These are phyloP conservation scores for Watsonalla binaria DNA, from an alignment of 2,888 invertebrate genomes.

Conservation along the genomic window DNA sequence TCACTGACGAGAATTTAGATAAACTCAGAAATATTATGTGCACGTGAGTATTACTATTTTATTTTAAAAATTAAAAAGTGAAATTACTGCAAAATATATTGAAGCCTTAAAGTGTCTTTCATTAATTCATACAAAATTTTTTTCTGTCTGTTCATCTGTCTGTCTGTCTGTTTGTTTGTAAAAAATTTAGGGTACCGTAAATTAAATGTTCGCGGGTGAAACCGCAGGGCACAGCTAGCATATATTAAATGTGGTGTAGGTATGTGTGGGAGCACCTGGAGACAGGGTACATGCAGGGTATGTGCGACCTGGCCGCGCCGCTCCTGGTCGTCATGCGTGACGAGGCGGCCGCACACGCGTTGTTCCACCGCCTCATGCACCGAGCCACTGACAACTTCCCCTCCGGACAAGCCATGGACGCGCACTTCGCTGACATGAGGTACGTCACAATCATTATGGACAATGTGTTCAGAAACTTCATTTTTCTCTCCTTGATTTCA, in stretches of 20 bases:
- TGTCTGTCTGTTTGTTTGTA: too few relatives aligned
- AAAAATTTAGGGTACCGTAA: too few relatives aligned
- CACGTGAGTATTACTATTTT: conserved; percentile 85
- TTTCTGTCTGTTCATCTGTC: too few relatives aligned
- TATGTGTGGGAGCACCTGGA: conserved; percentile 98
- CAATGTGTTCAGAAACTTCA: too few relatives aligned
- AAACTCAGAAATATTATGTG: conserved; percentile 97
- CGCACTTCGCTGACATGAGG: conserved; percentile 97
- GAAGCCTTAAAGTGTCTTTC: too few relatives aligned
- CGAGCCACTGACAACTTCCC: conserved; percentile 95
- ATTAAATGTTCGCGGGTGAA: too few relatives aligned
- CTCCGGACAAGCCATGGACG: conserved; percentile 95
- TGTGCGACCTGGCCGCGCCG: conserved; percentile 97
- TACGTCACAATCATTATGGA: conserved; percentile 20
- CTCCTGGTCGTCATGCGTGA: conserved; percentile 95
- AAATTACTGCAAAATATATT: too few relatives aligned
- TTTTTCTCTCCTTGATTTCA: too few relatives aligned
- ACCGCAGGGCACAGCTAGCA: too few relatives aligned
- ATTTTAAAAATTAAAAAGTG: too few relatives aligned
- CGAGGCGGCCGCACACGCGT: conserved; percentile 93
- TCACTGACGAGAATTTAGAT: conserved; percentile 92
- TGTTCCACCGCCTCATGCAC: conserved; percentile 94
- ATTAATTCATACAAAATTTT: too few relatives aligned
- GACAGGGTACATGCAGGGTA: conserved; percentile 97
- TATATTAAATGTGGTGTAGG: conserved; percentile 57